Percentiles rank a stretch among this genome's conserved stretches.
Conservation (phyloP, 2,888 invertebrate species). For the Blera fallax region DNA sequence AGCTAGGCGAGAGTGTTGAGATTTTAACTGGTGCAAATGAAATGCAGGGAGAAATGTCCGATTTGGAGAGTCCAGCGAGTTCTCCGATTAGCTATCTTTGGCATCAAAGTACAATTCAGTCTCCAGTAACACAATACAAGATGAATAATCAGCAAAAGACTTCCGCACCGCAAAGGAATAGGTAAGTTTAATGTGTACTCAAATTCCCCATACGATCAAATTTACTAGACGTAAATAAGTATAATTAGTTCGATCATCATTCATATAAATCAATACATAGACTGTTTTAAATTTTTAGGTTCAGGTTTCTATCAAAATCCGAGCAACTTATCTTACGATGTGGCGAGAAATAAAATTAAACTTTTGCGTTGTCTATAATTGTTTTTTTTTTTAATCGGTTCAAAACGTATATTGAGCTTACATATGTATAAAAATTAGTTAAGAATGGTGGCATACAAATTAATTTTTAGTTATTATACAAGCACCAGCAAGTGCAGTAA, state of each 20-base stretch:
- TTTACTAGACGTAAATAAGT: too few relatives aligned
- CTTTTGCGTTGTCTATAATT: background rate
- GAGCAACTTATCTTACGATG: conserved; percentile 24
- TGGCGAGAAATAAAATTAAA: conserved; percentile 21
- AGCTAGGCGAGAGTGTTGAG: conserved; percentile 80
- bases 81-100: conserved; percentile 82
- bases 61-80: conserved; percentile 79
- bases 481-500: too few relatives aligned
- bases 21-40: conserved; percentile 79
- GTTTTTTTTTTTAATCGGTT: background rate
- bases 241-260: too few relatives aligned
- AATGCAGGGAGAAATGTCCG: conserved; percentile 76
- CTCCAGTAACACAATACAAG: conserved; percentile 74
- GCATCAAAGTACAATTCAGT: conserved; percentile 82
- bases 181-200: conserved; percentile 37
- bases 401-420: background rate
- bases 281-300: conserved; percentile 30
- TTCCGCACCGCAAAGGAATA: conserved; percentile 33
- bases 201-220: too few relatives aligned
- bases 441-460: too few relatives aligned
- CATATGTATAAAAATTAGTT: too few relatives aligned
- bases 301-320: conserved; percentile 5
- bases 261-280: too few relatives aligned
- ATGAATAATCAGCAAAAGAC: conserved; percentile 42
- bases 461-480: too few relatives aligned